Evolutionary conservation across 2,888 invertebrate genomes (phyloP).

Genomic region (Nymphalis c-album): DNA sequence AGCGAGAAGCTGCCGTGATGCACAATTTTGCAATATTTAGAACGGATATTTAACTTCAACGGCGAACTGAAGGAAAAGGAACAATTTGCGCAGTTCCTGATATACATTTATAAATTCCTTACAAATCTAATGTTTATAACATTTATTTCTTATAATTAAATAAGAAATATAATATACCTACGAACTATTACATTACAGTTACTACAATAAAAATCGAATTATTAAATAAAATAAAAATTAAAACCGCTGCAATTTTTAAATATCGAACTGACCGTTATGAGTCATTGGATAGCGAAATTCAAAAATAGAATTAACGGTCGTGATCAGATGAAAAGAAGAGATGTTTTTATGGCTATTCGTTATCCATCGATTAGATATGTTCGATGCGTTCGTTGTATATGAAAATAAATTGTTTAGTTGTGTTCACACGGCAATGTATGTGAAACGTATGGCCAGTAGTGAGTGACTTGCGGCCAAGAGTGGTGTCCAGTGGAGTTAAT

Average conservation of each 20-base stretch:
- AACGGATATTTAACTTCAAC: slow-evolving; percentile 31
- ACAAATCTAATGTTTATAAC: neutral
- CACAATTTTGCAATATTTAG: slow-evolving; percentile 33
- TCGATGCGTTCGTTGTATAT: slow-evolving; percentile 63
- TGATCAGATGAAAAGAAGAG: slow-evolving; percentile 28
- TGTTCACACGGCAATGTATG: slow-evolving; percentile 63
- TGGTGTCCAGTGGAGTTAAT: slow-evolving; percentile 55
- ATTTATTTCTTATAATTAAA: too few relatives aligned
- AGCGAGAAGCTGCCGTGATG: slow-evolving; percentile 19
- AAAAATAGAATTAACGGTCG: slow-evolving; percentile 22
- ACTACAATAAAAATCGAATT: too few relatives aligned
- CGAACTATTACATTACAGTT: neutral
- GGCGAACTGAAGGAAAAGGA: slow-evolving; percentile 26
- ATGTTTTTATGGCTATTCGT: slow-evolving; percentile 7
- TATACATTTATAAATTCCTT: neutral
- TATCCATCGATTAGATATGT: slow-evolving; percentile 42
- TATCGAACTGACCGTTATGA: slow-evolving; percentile 8
- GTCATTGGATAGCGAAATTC: slow-evolving; percentile 4
- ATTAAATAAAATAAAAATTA: neutral
- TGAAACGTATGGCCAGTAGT: slow-evolving; percentile 74
- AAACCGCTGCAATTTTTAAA: slow-evolving; percentile 18
- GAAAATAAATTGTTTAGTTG: slow-evolving; percentile 75
- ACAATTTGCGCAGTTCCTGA: slow-evolving; percentile 8
- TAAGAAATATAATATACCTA: neutral
- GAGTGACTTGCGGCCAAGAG: slow-evolving; percentile 67